phyloP scores from a whole-genome alignment of 2,888 invertebrate genomes.

The Quadroppia sp. region DNA sequence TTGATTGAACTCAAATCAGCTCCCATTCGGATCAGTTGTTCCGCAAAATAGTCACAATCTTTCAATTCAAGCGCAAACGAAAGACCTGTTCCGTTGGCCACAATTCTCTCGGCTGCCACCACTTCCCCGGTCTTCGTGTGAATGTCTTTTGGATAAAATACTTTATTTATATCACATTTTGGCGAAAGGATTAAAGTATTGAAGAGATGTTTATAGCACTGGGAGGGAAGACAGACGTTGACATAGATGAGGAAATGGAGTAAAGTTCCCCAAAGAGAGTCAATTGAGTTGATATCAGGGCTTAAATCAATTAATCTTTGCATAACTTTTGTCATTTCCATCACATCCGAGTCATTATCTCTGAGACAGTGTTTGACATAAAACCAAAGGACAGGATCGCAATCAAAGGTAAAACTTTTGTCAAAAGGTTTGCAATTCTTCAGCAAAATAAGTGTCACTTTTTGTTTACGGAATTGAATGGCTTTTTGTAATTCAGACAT shows the following conservation, averaged over 20 bases:
- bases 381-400: background rate
- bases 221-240: background rate
- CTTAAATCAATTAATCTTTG: background rate
- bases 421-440: background rate
- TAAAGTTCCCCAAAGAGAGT: background rate
- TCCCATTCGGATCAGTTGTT: background rate
- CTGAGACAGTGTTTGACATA: background rate
- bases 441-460: background rate
- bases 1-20: background rate
- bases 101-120: background rate
- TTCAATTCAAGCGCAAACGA: background rate
- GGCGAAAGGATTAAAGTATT: background rate
- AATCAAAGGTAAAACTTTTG: background rate
- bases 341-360: background rate
- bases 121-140: background rate
- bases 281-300: background rate
- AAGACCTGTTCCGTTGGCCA: background rate
- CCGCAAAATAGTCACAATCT: background rate
- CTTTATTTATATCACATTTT: background rate
- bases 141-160: background rate
- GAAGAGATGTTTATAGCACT: background rate
- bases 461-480: background rate
- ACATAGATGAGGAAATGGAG: background rate
- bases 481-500: background rate
- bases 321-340: background rate